A percentile compares a stretch with the other conserved stretches of the same genome.
Evolutionary conservation across 37 sponge, comb jelly and placozoan genomes (phyloP).

Genomic region (Beroe forskalii): DNA sequence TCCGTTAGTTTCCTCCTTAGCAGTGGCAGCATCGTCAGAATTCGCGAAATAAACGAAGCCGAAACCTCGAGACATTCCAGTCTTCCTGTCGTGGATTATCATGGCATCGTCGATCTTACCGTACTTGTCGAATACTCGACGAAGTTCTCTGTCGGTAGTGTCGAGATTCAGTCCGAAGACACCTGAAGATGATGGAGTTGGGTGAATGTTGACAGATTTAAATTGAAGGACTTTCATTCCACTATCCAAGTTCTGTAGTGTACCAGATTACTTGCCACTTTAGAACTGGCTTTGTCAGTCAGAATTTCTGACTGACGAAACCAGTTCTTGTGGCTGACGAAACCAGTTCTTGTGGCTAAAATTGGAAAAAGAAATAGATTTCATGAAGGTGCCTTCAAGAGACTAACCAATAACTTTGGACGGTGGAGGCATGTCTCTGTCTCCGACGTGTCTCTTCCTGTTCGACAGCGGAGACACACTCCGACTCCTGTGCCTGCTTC

Average conservation of each 20-base stretch:
- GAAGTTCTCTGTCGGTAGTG: constrained; percentile 87
- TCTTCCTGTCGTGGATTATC: constrained; percentile 90
- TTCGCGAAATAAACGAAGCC: constrained; percentile 32
- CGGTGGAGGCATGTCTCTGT: constrained; percentile 67
- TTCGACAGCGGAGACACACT: constrained; percentile 72
- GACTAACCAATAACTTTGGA: constrained; percentile 61
- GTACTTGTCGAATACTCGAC: constrained; percentile 80
- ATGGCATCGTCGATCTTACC: constrained; percentile 82
- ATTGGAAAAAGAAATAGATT: no score
- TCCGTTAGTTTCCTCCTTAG: constrained; percentile 92
- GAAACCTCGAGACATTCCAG: constrained; percentile 58
- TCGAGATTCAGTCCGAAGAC: constrained; percentile 94
- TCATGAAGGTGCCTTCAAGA: no score
- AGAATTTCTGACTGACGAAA: no score
- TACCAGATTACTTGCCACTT: no score
- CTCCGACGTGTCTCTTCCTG: constrained; percentile 76
- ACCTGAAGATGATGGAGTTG: no score
- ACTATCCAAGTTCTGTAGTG: no score
- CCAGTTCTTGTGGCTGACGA: no score
- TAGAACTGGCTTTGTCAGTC: no score
- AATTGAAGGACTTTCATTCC: no score
- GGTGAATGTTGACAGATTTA: no score
- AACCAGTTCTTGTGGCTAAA: no score
- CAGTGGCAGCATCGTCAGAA: constrained; percentile 67
- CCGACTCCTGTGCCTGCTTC: not conserved